Evolutionary conservation across 2,113 vertebrate species (phyloP).

Genomic region (Phylloscopus trochiloides): DNA sequence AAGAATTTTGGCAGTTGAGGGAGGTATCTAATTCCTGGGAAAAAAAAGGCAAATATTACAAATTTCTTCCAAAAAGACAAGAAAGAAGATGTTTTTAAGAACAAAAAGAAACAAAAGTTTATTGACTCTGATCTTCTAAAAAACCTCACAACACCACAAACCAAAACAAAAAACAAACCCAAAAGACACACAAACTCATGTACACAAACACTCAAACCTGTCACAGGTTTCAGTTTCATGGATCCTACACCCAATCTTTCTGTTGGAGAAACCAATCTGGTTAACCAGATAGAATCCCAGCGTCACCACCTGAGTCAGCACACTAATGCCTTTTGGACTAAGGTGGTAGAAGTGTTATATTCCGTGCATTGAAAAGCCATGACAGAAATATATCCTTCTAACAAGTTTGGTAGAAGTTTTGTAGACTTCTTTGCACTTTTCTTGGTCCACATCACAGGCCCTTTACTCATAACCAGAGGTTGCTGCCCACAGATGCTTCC

Average conservation of each 20-base stretch:
- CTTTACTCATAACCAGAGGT: background rate
- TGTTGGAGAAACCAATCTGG: background rate
- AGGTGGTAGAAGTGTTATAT: background rate
- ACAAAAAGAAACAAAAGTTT: background rate
- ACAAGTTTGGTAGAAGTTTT: background rate
- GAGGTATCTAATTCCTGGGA: background rate
- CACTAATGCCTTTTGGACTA: background rate
- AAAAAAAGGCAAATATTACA: background rate
- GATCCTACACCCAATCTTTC: background rate
- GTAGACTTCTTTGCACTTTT: background rate
- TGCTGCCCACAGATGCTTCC: background rate
- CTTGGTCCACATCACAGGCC: background rate
- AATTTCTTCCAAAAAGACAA: background rate
- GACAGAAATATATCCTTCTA: background rate
- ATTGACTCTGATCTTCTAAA: background rate
- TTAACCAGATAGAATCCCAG: background rate
- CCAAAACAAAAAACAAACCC: background rate
- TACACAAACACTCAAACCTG: background rate
- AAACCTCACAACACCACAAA: background rate
- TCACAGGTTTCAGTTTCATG: background rate
- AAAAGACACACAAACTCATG: background rate
- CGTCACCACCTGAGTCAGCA: background rate
- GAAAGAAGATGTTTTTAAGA: background rate
- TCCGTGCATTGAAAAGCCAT: background rate
- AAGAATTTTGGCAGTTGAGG: background rate